These are phyloP conservation scores for Chaetogeoica ovagalla DNA, from an alignment of 2,888 invertebrate species.

Conservation along the genomic window DNA sequence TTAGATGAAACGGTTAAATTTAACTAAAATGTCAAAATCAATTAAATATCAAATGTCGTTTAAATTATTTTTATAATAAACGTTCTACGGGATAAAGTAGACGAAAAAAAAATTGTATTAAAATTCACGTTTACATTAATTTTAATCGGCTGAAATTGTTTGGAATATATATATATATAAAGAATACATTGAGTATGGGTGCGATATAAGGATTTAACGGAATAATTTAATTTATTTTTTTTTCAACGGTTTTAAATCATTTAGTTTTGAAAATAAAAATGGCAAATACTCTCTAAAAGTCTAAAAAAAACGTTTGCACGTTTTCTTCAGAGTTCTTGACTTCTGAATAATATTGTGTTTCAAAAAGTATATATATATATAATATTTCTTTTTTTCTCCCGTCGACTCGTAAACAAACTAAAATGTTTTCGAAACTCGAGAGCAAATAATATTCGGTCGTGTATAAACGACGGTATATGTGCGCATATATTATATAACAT, in stretches of 20 bases:
- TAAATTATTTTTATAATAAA: too few species aligned
- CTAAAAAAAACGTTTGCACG: not conserved
- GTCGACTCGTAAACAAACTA: not conserved
- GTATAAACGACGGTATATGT: not conserved
- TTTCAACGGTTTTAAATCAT: not conserved
- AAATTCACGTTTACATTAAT: too few species aligned
- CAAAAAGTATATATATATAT: not conserved
- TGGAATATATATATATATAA: too few species aligned
- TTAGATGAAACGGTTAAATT: too few species aligned
- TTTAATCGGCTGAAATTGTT: too few species aligned
- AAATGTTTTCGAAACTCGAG: not conserved
- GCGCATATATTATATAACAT: not conserved
- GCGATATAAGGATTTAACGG: too few species aligned
- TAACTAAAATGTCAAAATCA: too few species aligned
- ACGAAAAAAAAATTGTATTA: too few species aligned
- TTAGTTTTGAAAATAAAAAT: not conserved
- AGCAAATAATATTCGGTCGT: not conserved
- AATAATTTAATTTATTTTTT: not conserved
- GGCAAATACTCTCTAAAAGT: not conserved
- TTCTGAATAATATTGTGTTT: not conserved
- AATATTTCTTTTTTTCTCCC: not conserved
- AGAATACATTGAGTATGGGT: too few species aligned
- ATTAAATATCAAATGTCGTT: too few species aligned
- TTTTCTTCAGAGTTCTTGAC: too few species aligned
- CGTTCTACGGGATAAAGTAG: too few species aligned